Evolutionary conservation across 2,113 vertebrate species (phyloP).

Genomic region (Barnardius zonarius): DNA sequence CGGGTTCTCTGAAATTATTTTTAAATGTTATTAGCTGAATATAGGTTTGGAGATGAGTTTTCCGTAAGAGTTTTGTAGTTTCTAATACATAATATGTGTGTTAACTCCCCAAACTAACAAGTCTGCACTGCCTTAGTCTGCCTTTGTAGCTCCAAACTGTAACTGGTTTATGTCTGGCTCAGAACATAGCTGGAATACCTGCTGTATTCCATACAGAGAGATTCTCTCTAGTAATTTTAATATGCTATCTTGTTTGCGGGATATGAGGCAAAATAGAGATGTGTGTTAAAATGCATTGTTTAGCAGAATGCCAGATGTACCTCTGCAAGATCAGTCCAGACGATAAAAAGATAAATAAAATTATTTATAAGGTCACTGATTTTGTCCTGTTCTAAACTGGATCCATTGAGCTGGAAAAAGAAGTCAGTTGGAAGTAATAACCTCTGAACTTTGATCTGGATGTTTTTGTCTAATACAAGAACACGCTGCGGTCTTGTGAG

Average conservation of each 20-base stretch:
- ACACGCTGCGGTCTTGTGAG: neutral
- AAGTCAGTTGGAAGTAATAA: neutral
- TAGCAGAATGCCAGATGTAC: neutral
- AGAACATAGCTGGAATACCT: no score
- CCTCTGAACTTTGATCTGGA: neutral
- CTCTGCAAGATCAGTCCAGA: neutral
- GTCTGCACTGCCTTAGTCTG: neutral
- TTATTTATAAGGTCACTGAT: neutral
- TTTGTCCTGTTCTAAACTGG: neutral
- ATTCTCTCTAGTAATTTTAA: neutral
- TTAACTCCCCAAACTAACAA: neutral
- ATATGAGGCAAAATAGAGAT: neutral
- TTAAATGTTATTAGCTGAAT: neutral
- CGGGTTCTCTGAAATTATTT: neutral
- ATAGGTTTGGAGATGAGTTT: neutral
- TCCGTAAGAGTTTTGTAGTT: neutral
- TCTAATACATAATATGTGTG: neutral
- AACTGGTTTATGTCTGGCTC: neutral
- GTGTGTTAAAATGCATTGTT: neutral
- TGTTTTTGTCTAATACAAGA: neutral
- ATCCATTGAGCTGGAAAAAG: neutral
- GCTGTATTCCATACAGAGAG: neutral
- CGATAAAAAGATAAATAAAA: neutral
- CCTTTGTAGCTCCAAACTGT: neutral
- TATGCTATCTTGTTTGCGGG: neutral